A percentile compares a stretch with the other conserved stretches of the same genome.
phyloP scores from a whole-genome alignment of 2,113 vertebrate genomes.

The Elephas maximus region DNA sequence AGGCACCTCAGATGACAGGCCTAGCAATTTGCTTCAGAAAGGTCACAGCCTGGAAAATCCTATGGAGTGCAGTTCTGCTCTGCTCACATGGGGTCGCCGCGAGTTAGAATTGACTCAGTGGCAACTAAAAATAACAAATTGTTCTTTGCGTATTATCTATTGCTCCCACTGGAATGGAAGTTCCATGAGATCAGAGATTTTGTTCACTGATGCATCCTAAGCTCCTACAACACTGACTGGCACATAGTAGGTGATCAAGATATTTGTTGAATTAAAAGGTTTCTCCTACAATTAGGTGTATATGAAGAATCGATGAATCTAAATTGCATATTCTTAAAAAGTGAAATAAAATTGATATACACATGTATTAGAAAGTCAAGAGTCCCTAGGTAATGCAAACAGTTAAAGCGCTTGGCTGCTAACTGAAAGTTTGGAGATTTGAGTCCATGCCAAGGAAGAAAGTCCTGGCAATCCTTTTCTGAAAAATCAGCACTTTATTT shows the following conservation, averaged over 20 bases:
- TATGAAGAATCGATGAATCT: background rate
- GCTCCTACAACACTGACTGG: background rate
- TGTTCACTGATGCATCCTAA: background rate
- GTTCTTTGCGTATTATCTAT: too few species aligned
- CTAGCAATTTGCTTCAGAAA: background rate
- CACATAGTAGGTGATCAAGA: background rate
- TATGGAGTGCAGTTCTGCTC: background rate
- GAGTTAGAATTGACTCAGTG: background rate
- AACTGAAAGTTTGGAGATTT: too few species aligned
- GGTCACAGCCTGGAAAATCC: background rate
- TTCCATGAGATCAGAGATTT: background rate
- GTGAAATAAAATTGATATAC: constrained; percentile 10
- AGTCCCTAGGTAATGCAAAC: too few species aligned
- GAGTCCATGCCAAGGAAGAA: too few species aligned
- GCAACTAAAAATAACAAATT: background rate
- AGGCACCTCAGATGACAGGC: background rate
- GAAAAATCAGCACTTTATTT: too few species aligned
- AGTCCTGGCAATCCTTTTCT: too few species aligned
- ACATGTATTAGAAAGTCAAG: background rate
- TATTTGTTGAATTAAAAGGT: background rate
- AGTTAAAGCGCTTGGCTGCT: too few species aligned
- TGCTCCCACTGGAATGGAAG: background rate
- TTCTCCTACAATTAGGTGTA: background rate
- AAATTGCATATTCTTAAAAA: constrained; percentile 32
- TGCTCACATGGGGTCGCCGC: too few species aligned